Conservation (phyloP, 2,113 vertebrate genomes). For the Neotragus moschatus region DNA sequence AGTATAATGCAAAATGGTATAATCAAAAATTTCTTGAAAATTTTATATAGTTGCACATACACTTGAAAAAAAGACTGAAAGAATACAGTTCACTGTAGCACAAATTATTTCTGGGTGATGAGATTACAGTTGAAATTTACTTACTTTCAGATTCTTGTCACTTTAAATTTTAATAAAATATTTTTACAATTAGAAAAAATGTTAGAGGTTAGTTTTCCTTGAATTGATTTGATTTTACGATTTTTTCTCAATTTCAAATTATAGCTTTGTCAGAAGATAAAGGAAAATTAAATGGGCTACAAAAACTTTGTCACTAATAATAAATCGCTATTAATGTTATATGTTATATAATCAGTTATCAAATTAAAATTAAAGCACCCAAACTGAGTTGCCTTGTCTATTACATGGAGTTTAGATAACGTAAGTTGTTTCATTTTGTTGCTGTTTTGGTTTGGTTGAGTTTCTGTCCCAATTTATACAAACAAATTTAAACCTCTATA, state of each 20-base stretch:
- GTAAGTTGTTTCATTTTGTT: neutral
- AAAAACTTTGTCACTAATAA: conserved; percentile 7
- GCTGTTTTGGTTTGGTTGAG: conserved; percentile 18
- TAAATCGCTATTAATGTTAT: neutral
- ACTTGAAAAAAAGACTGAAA: neutral
- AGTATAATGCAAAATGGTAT: neutral
- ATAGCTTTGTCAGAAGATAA: conserved; percentile 13
- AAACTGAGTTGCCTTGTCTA: neutral
- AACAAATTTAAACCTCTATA: neutral
- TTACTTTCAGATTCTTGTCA: conserved; percentile 12
- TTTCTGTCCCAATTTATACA: neutral
- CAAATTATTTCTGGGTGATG: conserved; percentile 26
- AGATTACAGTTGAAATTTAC: conserved; percentile 3
- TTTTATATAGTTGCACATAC: neutral
- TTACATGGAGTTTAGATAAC: neutral
- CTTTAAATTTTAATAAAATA: conserved; percentile 28
- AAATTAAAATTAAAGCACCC: neutral
- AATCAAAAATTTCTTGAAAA: conserved; percentile 9
- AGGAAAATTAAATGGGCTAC: conserved; percentile 19
- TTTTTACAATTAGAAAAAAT: conserved; percentile 36
- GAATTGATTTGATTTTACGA: conserved; percentile 43
- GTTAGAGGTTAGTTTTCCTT: conserved; percentile 27
- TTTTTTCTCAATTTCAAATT: conserved; percentile 55
- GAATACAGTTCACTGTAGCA: neutral
- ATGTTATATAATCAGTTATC: neutral